A percentile compares a stretch with the other conserved stretches of the same genome.
phyloP scores from a whole-genome alignment of 2,888 invertebrate genomes.

The Lordiphosa fenestrarum region DNA sequence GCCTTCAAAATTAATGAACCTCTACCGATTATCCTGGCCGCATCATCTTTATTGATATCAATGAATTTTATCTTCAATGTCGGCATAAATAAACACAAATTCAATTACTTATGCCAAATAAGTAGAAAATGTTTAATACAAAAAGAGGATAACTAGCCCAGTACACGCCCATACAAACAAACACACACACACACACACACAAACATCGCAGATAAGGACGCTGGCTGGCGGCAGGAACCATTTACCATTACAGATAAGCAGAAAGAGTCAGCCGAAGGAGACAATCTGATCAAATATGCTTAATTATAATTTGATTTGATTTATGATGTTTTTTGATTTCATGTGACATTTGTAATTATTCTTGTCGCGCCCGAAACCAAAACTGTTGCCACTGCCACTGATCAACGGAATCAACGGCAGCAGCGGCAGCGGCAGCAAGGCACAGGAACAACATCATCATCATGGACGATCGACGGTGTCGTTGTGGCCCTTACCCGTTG shows the following conservation, averaged over 20 bases:
- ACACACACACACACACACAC: conserved; percentile 17
- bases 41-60: conserved; percentile 49
- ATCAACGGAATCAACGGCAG: conserved; percentile 55
- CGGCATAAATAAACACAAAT: conserved; percentile 59
- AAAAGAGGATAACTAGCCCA: conserved; percentile 43
- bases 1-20: conserved; percentile 69
- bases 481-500: conserved; percentile 12
- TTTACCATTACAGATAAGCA: conserved; percentile 41
- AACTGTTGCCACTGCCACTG: conserved; percentile 38
- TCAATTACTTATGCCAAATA: conserved; percentile 76
- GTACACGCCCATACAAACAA: not conserved
- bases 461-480: conserved; percentile 17
- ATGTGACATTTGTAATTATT: conserved; percentile 79
- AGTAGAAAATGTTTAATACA: conserved; percentile 71
- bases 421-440: conserved; percentile 17
- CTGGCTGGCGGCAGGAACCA: conserved; percentile 17
- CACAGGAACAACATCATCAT: conserved; percentile 30
- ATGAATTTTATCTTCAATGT: conserved; percentile 50
- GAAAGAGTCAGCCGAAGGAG: conserved; percentile 28
- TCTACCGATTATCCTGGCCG: conserved; percentile 65
- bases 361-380: conserved; percentile 76
- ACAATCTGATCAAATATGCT: conserved; percentile 71
- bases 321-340: conserved; percentile 77
- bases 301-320: conserved; percentile 78
- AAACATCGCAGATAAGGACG: conserved; percentile 33